phyloP scores from a whole-genome alignment of 2,113 vertebrate species.

The Otus sunia region DNA sequence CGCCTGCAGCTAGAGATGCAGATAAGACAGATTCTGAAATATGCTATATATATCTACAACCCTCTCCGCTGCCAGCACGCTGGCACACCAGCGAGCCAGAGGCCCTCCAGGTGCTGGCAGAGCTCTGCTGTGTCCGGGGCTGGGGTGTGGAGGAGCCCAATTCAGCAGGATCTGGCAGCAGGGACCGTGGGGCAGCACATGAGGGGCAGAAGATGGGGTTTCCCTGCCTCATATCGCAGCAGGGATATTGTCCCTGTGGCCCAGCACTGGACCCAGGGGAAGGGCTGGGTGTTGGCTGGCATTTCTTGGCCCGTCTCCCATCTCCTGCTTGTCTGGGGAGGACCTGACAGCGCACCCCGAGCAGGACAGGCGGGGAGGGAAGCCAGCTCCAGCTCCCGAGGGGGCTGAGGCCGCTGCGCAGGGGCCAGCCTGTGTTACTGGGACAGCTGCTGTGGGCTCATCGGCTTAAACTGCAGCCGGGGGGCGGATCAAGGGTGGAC shows the following conservation, averaged over 20 bases:
- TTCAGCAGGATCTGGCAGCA: neutral
- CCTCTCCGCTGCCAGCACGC: neutral
- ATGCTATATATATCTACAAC: neutral
- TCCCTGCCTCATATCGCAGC: neutral
- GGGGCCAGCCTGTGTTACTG: neutral
- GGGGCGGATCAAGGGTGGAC: neutral
- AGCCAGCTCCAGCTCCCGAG: neutral
- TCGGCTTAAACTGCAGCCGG: neutral
- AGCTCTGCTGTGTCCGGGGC: fast-evolving
- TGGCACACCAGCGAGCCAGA: neutral
- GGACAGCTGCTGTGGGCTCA: slow-evolving; percentile 5
- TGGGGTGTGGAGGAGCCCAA: neutral
- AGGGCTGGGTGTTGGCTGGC: neutral
- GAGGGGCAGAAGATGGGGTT: neutral
- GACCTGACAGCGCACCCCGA: neutral
- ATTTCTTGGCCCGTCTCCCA: neutral
- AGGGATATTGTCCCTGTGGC: neutral
- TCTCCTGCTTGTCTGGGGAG: neutral
- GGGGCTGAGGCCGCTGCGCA: neutral
- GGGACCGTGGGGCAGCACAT: neutral
- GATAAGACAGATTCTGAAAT: neutral
- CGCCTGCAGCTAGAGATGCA: neutral
- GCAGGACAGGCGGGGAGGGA: neutral
- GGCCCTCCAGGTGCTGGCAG: neutral
- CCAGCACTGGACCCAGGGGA: neutral